phyloP scores from a whole-genome alignment of 2,888 invertebrate species.

The Oscheius onirici region DNA sequence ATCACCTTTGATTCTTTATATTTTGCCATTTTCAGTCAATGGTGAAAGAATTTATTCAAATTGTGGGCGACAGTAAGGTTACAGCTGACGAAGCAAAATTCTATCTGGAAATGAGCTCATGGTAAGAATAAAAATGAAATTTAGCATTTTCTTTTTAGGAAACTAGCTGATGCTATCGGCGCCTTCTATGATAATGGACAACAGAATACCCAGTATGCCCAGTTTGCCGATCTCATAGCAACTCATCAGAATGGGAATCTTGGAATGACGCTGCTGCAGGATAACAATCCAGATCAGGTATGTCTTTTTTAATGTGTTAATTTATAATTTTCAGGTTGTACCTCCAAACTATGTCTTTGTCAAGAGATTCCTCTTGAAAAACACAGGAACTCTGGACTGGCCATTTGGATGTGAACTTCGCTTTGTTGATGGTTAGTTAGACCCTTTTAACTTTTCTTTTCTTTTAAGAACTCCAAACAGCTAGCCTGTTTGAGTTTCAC shows the following conservation, averaged over 20 bases:
- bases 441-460: neutral
- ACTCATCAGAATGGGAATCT: neutral
- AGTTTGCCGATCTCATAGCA: neutral
- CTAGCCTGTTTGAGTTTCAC: neutral
- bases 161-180: conserved; percentile 19
- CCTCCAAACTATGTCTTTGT: conserved; percentile 1
- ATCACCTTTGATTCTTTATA: neutral
- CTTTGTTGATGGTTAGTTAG: conserved; percentile 23
- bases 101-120: conserved; percentile 43
- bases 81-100: conserved; percentile 45
- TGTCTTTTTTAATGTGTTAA: neutral
- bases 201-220: neutral
- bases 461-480: neutral
- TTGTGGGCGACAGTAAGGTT: conserved; percentile 24
- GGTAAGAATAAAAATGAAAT: conserved; percentile 16
- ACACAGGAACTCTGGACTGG: conserved; percentile 14
- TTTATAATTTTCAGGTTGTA: neutral
- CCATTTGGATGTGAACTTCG: conserved; percentile 20
- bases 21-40: conserved; percentile 12
- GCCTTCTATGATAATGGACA: conserved; percentile 26
- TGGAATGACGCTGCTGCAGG: conserved; percentile 3
- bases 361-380: conserved; percentile 15
- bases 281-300: conserved; percentile 1
- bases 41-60: conserved; percentile 20
- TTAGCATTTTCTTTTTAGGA: conserved; percentile 17